These are phyloP conservation scores for Drosophila trichaetosa DNA, from an alignment of 2,888 invertebrate genomes.

Conservation along the genomic window DNA sequence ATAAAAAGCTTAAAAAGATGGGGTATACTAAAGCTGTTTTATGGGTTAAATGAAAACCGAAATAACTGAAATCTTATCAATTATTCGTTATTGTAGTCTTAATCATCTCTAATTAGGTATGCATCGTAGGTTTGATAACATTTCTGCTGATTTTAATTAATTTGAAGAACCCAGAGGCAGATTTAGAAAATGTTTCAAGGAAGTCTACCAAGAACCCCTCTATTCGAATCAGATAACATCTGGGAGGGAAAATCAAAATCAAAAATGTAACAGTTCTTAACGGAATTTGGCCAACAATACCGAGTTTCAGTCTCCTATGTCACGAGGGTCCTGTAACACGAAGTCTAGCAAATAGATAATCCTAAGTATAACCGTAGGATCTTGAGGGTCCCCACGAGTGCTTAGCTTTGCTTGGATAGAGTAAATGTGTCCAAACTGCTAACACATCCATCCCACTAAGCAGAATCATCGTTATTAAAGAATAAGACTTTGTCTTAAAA, in stretches of 20 bases:
- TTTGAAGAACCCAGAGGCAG: background rate
- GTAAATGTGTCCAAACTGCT: background rate
- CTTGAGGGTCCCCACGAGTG: background rate
- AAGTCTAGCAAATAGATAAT: background rate
- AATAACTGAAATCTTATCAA: background rate
- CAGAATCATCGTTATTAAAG: background rate
- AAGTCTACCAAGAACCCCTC: background rate
- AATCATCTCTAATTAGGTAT: background rate
- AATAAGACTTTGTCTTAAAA: background rate
- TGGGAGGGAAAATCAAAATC: no score
- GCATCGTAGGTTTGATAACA: no score
- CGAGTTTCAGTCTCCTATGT: background rate
- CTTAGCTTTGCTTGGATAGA: background rate
- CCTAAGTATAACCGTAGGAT: fast-evolving
- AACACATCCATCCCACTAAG: background rate
- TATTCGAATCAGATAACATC: background rate
- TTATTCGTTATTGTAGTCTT: background rate
- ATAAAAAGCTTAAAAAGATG: background rate
- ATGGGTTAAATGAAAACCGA: background rate
- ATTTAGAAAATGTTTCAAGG: background rate
- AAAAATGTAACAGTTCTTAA: background rate
- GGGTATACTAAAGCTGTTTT: background rate
- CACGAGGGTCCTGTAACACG: background rate
- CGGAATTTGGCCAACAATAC: background rate
- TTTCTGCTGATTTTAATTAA: background rate